Percentiles rank a stretch among this genome's conserved stretches.
Evolutionary conservation across 2,113 vertebrate genomes (phyloP).

Genomic region (Poeciliopsis retropinna): DNA sequence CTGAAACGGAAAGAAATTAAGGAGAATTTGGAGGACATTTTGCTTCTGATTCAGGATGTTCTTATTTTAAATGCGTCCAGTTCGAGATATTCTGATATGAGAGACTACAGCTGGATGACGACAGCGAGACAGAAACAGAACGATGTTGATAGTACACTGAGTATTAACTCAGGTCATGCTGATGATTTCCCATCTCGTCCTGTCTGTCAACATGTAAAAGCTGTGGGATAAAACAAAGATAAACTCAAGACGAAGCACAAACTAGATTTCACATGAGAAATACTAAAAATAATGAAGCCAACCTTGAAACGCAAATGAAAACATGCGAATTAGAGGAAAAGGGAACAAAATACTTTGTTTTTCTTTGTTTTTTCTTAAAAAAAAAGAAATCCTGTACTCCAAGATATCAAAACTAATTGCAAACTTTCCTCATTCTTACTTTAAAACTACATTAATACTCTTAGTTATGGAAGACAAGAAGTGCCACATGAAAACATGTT

Average conservation of each 20-base stretch:
- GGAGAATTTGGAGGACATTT: background rate
- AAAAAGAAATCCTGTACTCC: background rate
- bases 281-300: no score
- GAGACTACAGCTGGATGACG: constrained; percentile 48
- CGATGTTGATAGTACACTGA: constrained; percentile 61
- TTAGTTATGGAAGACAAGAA: no score
- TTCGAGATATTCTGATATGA: constrained; percentile 18
- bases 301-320: no score
- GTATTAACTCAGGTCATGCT: constrained; percentile 55
- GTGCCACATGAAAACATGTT: no score
- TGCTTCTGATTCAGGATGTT: background rate
- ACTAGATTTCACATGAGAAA: background rate
- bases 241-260: background rate
- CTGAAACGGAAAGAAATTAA: background rate
- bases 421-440: background rate
- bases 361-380: no score
- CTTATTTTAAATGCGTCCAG: constrained; percentile 7
- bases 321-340: no score
- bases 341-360: no score
- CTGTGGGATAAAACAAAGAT: background rate
- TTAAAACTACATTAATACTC: background rate
- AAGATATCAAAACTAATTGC: background rate
- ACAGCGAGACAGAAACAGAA: constrained; percentile 8
- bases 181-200: constrained; percentile 27
- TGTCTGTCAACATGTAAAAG: constrained; percentile 9